Evolutionary conservation across 2,113 vertebrate genomes (phyloP).

Genomic region (Pangasianodon gigas): DNA sequence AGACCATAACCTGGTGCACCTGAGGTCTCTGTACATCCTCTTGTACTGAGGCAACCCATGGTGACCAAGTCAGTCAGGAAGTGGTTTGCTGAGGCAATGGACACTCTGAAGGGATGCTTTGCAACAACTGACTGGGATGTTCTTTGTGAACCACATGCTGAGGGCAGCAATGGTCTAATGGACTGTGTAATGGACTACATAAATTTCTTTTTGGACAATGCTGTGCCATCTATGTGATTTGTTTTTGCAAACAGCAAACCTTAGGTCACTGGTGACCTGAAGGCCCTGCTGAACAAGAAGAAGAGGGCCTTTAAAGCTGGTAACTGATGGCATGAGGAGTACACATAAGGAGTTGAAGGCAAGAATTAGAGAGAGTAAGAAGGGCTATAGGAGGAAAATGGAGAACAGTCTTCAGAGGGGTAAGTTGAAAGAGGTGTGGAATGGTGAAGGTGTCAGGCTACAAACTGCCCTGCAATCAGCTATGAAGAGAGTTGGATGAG

Average conservation of each 20-base stretch:
- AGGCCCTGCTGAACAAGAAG: not conserved
- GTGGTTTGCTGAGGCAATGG: not conserved
- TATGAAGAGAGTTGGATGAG: not conserved
- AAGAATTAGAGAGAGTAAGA: too few species aligned
- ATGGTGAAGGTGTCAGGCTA: not conserved
- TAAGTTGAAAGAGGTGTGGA: too few species aligned
- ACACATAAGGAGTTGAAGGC: too few species aligned
- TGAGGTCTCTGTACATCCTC: not conserved
- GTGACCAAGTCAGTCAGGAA: constrained; percentile 7
- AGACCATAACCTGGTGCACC: not conserved
- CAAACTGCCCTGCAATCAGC: not conserved
- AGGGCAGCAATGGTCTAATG: not conserved
- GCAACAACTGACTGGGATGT: not conserved
- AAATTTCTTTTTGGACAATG: not conserved
- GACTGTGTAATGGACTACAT: not conserved
- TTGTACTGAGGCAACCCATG: not conserved
- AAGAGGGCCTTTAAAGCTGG: not conserved
- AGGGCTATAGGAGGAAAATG: too few species aligned
- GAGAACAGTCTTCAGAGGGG: too few species aligned
- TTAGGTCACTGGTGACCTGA: not conserved
- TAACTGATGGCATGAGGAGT: not conserved
- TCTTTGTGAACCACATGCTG: not conserved
- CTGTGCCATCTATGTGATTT: not conserved
- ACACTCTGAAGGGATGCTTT: not conserved
- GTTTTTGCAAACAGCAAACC: not conserved